A percentile compares a stretch with the other conserved stretches of the same genome.
phyloP scores from a whole-genome alignment of 2,113 vertebrate genomes.

The Meles meles region DNA sequence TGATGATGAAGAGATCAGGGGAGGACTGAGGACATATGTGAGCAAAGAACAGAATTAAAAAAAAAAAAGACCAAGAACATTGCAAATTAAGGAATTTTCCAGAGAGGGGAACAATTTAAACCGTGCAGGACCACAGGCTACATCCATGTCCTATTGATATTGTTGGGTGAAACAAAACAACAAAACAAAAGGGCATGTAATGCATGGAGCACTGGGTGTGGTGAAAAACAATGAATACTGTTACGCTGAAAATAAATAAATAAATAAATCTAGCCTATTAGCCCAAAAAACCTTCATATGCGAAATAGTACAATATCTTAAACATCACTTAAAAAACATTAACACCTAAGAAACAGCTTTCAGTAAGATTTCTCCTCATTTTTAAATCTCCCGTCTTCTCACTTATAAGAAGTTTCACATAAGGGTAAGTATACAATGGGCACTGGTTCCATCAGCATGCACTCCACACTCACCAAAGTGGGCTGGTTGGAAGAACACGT shows the following conservation, averaged over 20 bases:
- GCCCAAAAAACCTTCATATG: neutral
- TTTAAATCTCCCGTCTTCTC: neutral
- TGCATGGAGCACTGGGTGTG: too few relatives aligned
- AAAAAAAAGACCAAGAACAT: neutral
- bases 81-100: neutral
- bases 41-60: neutral
- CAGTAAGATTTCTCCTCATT: neutral
- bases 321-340: neutral
- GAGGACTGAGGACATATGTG: neutral
- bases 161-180: neutral
- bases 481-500: neutral
- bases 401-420: neutral
- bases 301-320: neutral
- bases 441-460: neutral
- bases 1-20: neutral
- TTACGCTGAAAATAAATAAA: too few relatives aligned
- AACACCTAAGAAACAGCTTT: neutral
- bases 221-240: too few relatives aligned
- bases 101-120: neutral
- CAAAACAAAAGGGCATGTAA: neutral
- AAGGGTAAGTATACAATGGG: neutral
- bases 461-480: neutral
- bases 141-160: neutral
- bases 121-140: neutral
- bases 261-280: too few relatives aligned